phyloP scores from a whole-genome alignment of 2,888 invertebrate species.

The Parnassius orleans region DNA sequence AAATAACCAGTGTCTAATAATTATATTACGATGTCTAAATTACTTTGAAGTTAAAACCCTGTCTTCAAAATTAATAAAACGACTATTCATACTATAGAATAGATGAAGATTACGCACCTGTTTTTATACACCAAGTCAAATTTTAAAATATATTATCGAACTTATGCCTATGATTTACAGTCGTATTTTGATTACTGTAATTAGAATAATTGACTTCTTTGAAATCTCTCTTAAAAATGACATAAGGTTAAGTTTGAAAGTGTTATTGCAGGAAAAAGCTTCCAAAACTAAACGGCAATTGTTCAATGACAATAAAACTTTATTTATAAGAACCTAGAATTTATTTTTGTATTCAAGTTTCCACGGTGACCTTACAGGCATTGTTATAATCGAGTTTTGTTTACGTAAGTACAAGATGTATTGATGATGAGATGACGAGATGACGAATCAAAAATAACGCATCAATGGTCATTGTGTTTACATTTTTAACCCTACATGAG shows the following conservation, averaged over 20 bases:
- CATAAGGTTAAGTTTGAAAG: slow-evolving; percentile 60
- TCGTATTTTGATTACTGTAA: too few relatives aligned
- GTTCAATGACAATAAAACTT: neutral
- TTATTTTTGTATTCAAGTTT: slow-evolving; percentile 3
- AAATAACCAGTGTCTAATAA: too few relatives aligned
- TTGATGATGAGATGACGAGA: slow-evolving; percentile 51
- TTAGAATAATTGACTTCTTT: neutral
- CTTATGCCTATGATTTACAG: neutral
- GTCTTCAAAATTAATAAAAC: neutral
- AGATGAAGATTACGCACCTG: too few relatives aligned
- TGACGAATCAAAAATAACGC: slow-evolving; percentile 55
- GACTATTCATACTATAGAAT: neutral
- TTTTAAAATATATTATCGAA: neutral
- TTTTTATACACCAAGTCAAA: too few relatives aligned
- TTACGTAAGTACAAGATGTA: slow-evolving; percentile 35
- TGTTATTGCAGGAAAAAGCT: slow-evolving; percentile 35
- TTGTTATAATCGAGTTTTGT: slow-evolving; percentile 26
- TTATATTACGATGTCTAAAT: too few relatives aligned
- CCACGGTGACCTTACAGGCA: slow-evolving; percentile 13
- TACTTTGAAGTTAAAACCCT: neutral
- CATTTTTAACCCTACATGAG: slow-evolving; percentile 47
- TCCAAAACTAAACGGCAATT: slow-evolving; percentile 22
- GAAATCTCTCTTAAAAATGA: slow-evolving; percentile 48
- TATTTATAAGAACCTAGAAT: slow-evolving; percentile 17
- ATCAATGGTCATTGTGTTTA: slow-evolving; percentile 43